Conservation (phyloP, 2,888 invertebrate genomes). For the Callyntrura sp. region DNA sequence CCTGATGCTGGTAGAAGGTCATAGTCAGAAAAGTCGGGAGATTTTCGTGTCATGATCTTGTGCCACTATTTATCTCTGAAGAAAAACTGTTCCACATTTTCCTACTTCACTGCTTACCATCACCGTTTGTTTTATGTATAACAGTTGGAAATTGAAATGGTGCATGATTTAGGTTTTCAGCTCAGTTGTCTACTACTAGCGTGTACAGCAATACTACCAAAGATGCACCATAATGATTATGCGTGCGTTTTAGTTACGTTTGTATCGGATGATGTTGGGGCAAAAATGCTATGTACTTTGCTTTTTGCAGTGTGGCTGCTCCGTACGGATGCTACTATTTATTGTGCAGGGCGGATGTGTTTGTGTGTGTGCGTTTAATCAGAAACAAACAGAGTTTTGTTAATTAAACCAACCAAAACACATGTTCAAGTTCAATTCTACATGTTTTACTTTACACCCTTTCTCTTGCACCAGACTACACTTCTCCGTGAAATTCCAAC, state of each 20-base stretch:
- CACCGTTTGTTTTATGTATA: neutral
- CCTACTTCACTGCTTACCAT: neutral
- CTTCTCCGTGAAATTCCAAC: slow-evolving; percentile 26
- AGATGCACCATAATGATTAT: neutral
- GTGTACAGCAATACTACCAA: neutral
- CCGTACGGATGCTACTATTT: too few relatives aligned
- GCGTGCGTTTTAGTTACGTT: too few relatives aligned
- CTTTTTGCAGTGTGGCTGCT: too few relatives aligned
- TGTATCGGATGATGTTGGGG: neutral
- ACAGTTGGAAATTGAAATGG: slow-evolving; percentile 21
- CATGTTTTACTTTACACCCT: neutral
- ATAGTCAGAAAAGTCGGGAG: slow-evolving; percentile 52
- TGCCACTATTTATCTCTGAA: slow-evolving; percentile 41
- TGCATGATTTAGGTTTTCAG: neutral
- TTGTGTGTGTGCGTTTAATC: too few relatives aligned
- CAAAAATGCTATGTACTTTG: neutral
- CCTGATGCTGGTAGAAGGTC: slow-evolving; percentile 43
- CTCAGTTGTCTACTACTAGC: neutral
- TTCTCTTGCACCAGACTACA: neutral
- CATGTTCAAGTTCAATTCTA: slow-evolving; percentile 1
- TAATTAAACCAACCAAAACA: neutral
- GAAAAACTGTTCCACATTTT: slow-evolving; percentile 52
- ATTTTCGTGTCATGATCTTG: slow-evolving; percentile 71
- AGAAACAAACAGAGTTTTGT: neutral
- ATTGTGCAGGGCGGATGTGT: too few relatives aligned